Evolutionary conservation across 2,888 invertebrate genomes (phyloP).

Genomic region (Heliconius hortense): DNA sequence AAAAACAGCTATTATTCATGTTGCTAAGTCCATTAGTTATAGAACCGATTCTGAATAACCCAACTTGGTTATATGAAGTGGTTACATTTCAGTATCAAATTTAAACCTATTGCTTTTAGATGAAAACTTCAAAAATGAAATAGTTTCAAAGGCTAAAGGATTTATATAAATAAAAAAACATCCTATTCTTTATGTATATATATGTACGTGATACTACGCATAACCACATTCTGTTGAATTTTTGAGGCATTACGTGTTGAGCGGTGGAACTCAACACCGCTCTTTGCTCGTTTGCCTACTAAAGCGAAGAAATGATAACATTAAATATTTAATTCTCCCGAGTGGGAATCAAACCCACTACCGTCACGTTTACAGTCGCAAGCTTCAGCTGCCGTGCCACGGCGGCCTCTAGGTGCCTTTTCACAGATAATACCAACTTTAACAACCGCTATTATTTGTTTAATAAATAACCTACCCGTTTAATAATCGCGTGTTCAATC

Average conservation of each 20-base stretch:
- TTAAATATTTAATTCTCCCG: background rate
- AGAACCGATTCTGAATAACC: too few relatives aligned
- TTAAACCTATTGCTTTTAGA: too few relatives aligned
- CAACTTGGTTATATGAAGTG: too few relatives aligned
- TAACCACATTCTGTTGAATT: background rate
- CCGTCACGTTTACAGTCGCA: background rate
- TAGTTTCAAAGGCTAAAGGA: too few relatives aligned
- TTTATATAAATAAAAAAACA: too few relatives aligned
- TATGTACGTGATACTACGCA: too few relatives aligned
- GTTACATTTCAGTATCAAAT: too few relatives aligned
- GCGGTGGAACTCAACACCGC: background rate
- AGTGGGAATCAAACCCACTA: background rate
- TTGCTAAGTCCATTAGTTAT: too few relatives aligned
- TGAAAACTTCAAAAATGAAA: too few relatives aligned
- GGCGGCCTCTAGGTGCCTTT: background rate
- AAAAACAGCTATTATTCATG: too few relatives aligned
- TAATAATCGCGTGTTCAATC: conserved; percentile 47
- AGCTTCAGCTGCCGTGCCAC: too few relatives aligned
- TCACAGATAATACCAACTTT: background rate
- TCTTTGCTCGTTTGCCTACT: background rate
- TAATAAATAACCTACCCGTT: conserved; percentile 47
- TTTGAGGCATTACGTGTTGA: background rate
- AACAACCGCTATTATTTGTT: conserved; percentile 23
- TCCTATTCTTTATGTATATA: too few relatives aligned
- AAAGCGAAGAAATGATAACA: background rate